phyloP scores from a whole-genome alignment of 2,113 vertebrate genomes.

The Neotragus moschatus region DNA sequence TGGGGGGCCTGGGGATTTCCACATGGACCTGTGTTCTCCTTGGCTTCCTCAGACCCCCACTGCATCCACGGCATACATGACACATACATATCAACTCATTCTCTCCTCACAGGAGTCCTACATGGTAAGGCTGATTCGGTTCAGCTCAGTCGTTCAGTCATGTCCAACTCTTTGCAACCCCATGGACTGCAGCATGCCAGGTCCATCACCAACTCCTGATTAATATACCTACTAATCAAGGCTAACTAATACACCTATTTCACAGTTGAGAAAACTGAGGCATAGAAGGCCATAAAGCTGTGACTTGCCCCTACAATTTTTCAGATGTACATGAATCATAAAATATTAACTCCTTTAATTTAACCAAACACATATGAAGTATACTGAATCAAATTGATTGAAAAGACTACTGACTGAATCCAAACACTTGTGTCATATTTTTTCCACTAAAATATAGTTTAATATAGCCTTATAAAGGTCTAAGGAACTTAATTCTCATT shows the following conservation, averaged over 20 bases:
- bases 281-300: background rate
- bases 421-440: background rate
- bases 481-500: background rate
- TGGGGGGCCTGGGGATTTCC: background rate
- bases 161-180: no score
- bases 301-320: background rate
- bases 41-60: background rate
- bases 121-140: no score
- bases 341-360: background rate
- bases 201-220: no score
- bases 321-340: background rate
- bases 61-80: background rate
- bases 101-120: no score
- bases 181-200: no score
- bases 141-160: no score
- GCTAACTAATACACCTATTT: background rate
- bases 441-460: background rate
- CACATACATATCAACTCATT: background rate
- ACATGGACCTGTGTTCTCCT: background rate
- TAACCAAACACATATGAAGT: background rate
- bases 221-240: no score
- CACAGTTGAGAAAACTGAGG: background rate
- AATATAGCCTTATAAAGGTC: background rate
- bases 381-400: background rate
- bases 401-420: background rate